Percentiles rank a stretch among this genome's conserved stretches.
phyloP scores from a whole-genome alignment of 2,113 vertebrate genomes.

The Menidia beryllina region DNA sequence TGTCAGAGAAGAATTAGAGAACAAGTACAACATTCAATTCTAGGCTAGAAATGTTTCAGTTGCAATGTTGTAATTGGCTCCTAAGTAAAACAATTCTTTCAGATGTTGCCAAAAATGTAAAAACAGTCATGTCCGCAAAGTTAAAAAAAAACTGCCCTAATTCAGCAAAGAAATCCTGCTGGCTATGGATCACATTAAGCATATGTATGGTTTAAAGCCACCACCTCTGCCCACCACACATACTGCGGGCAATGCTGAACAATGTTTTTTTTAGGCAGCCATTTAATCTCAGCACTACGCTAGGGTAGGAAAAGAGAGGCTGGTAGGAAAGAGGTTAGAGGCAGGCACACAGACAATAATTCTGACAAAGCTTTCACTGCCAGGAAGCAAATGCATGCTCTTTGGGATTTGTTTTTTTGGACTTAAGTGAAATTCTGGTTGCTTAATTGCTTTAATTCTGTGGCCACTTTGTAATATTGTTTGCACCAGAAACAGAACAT shows the following conservation, averaged over 20 bases:
- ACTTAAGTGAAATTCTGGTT: neutral
- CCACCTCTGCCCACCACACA: slow-evolving; percentile 33
- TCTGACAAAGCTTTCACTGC: neutral
- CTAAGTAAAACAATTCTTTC: no score
- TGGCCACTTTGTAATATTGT: slow-evolving; percentile 17
- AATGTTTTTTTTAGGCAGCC: slow-evolving; percentile 54
- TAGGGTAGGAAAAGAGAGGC: slow-evolving; percentile 23
- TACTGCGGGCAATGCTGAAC: slow-evolving; percentile 44
- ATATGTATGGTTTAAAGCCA: slow-evolving; percentile 27
- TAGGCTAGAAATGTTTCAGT: neutral
- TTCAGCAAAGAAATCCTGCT: slow-evolving; percentile 54
- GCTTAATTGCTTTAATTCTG: slow-evolving; percentile 26
- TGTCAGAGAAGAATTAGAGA: neutral
- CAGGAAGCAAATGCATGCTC: neutral
- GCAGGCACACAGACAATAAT: no score
- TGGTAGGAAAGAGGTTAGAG: slow-evolving; percentile 10
- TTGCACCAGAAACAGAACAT: slow-evolving; percentile 7
- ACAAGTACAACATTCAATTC: neutral
- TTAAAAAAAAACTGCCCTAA: slow-evolving; percentile 20
- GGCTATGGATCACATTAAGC: slow-evolving; percentile 34
- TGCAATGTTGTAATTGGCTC: neutral
- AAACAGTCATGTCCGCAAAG: neutral
- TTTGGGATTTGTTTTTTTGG: neutral
- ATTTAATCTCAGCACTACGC: slow-evolving; percentile 43
- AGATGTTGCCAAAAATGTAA: neutral